Percentiles rank a stretch among this genome's conserved stretches.
phyloP scores from a whole-genome alignment of 2,113 vertebrate genomes.

The Tenrec ecaudatus region DNA sequence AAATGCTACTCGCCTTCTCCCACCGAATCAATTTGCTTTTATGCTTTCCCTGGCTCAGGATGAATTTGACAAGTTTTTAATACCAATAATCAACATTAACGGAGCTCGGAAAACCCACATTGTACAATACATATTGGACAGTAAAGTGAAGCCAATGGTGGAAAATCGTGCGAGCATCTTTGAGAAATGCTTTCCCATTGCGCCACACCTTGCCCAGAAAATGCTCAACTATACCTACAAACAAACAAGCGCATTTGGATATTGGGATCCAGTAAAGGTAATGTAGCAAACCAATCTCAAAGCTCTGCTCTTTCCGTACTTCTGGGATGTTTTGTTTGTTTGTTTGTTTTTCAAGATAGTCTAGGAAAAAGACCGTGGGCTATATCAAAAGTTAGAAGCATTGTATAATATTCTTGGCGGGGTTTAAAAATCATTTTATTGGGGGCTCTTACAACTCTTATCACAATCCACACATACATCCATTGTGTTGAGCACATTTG shows the following conservation, averaged over 20 bases:
- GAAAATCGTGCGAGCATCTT: slow-evolving; percentile 93
- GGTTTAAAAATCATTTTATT: no score
- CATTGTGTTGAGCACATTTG: no score
- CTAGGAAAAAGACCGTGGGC: not conserved
- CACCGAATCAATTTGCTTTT: slow-evolving; percentile 21
- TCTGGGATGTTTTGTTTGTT: not conserved
- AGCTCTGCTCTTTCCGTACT: not conserved
- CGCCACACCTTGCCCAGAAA: slow-evolving; percentile 87
- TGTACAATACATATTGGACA: slow-evolving; percentile 86
- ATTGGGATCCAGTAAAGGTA: slow-evolving; percentile 95
- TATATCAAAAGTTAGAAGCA: not conserved
- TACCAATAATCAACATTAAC: slow-evolving; percentile 87
- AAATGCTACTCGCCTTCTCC: not conserved
- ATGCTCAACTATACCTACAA: slow-evolving; percentile 92
- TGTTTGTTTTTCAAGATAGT: not conserved
- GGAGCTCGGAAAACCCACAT: slow-evolving; percentile 86
- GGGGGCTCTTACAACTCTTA: no score
- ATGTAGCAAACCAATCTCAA: slow-evolving; percentile 53
- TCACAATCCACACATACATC: no score
- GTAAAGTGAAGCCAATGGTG: slow-evolving; percentile 88
- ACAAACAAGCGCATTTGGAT: slow-evolving; percentile 92
- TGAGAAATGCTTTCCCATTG: slow-evolving; percentile 92
- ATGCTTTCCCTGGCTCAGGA: slow-evolving; percentile 87
- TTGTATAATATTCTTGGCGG: not conserved
- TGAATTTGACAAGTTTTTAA: slow-evolving; percentile 87